A percentile compares a stretch with the other conserved stretches of the same genome.
These are phyloP conservation scores for Clarias pachynema DNA, from an alignment of 2,797 vertebrate genomes.

Conservation along the genomic window DNA sequence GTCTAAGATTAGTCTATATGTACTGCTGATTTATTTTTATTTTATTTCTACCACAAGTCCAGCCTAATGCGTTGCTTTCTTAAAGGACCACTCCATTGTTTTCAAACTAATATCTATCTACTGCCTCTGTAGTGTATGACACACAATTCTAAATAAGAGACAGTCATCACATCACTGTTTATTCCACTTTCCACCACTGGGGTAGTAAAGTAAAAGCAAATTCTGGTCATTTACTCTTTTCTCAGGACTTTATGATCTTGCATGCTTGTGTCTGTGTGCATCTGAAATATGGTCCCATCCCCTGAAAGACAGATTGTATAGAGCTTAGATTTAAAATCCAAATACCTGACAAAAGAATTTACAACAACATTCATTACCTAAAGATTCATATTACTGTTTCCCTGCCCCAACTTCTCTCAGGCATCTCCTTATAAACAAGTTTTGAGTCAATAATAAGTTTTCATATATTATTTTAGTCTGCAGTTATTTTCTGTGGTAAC, in stretches of 20 bases:
- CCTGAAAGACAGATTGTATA: neutral
- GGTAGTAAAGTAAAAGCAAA: neutral
- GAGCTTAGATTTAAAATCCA: neutral
- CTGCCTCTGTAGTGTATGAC: neutral
- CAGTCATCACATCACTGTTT: neutral
- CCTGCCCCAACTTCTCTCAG: neutral
- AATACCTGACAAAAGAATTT: neutral
- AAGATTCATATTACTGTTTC: neutral
- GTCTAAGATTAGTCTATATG: constrained; percentile 33
- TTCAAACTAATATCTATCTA: constrained; percentile 4
- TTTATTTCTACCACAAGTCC: constrained; percentile 14
- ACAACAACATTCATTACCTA: neutral
- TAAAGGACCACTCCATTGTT: constrained; percentile 25
- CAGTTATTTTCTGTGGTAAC: neutral
- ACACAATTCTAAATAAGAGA: neutral
- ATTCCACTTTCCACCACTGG: neutral
- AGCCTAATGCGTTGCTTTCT: constrained; percentile 17
- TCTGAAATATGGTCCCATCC: neutral
- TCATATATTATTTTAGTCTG: neutral
- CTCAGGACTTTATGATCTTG: neutral
- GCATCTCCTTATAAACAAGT: neutral
- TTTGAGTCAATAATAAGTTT: neutral
- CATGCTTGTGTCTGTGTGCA: neutral
- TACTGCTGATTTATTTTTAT: constrained; percentile 36
- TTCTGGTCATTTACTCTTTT: neutral